Conservation (phyloP, 1,140 invertebrate genomes). For the Caenorhabditis brenneri region DNA sequence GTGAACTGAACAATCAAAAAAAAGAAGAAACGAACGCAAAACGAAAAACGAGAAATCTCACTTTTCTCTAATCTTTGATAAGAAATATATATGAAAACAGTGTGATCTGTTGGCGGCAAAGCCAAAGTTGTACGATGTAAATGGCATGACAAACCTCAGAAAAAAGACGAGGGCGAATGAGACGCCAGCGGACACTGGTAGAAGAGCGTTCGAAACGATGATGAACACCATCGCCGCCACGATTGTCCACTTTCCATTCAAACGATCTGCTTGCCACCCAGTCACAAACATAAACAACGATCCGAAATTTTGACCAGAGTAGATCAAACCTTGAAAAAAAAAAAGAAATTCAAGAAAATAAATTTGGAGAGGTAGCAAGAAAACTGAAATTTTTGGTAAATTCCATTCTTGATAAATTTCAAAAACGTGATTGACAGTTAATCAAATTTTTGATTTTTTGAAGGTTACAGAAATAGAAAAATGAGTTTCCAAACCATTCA, state of each 20-base stretch:
- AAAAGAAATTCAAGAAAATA: neutral
- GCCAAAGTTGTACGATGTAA: neutral
- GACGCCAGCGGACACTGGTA: conserved; percentile 61
- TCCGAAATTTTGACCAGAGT: conserved; percentile 68
- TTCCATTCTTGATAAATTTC: neutral
- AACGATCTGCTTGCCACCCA: conserved; percentile 65
- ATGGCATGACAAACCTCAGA: conserved; percentile 5
- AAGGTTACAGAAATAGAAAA: neutral
- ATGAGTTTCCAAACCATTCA: neutral
- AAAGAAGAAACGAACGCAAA: neutral
- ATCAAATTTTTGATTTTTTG: too few species aligned
- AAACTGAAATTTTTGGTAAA: neutral
- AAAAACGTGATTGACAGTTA: too few species aligned
- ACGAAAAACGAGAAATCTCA: conserved; percentile 30
- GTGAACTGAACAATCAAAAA: neutral
- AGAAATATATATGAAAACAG: neutral
- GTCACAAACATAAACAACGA: conserved; percentile 66
- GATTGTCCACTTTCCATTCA: conserved; percentile 68
- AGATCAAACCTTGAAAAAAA: conserved; percentile 61
- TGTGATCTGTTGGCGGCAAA: neutral
- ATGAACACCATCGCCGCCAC: conserved; percentile 60
- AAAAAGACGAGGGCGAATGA: conserved; percentile 62
- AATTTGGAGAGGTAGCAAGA: neutral
- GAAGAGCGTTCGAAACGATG: conserved; percentile 62
- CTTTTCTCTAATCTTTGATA: neutral